Percentiles rank a stretch among this genome's conserved stretches.
Evolutionary conservation across 2,113 vertebrate genomes (phyloP).

Genomic region (Toxotes jaculatrix): DNA sequence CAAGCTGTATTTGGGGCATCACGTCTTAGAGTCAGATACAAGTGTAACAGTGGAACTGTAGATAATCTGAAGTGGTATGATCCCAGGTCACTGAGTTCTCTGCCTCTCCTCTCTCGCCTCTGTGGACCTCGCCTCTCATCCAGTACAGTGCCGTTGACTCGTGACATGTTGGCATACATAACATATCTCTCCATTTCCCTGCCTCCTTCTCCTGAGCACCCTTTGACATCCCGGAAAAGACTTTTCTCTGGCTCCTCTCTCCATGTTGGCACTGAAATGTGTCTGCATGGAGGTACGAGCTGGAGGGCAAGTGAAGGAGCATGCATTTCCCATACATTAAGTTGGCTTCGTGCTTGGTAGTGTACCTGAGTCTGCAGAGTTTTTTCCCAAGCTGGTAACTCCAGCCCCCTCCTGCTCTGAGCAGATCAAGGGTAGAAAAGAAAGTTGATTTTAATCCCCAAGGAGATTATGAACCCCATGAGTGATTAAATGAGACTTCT

Average conservation of each 20-base stretch:
- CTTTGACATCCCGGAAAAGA: conserved; percentile 20
- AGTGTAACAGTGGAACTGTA: conserved; percentile 34
- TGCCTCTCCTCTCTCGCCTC: conserved; percentile 19
- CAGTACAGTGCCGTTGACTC: conserved; percentile 34
- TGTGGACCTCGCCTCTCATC: conserved; percentile 20
- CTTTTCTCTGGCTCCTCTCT: conserved; percentile 26
- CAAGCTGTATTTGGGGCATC: conserved; percentile 28
- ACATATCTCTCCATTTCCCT: conserved; percentile 16
- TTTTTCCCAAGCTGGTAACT: conserved; percentile 67
- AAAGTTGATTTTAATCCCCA: conserved; percentile 78
- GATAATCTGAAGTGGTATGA: conserved; percentile 58
- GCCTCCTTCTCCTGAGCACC: neutral
- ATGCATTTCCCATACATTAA: conserved; percentile 70
- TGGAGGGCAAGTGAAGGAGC: conserved; percentile 44
- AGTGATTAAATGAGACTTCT: conserved; percentile 76
- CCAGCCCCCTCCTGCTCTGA: conserved; percentile 34
- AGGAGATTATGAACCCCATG: conserved; percentile 76
- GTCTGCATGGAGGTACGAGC: conserved; percentile 15
- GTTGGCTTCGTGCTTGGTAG: conserved; percentile 49
- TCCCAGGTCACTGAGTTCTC: conserved; percentile 75
- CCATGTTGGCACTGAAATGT: conserved; percentile 33
- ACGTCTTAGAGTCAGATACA: conserved; percentile 30
- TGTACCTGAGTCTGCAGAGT: conserved; percentile 60
- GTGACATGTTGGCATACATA: conserved; percentile 56
- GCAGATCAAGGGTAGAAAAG: conserved; percentile 74